Percentiles rank a stretch among this genome's conserved stretches.
These are phyloP conservation scores for Dolichotis patagonum DNA, from an alignment of 2,113 vertebrate genomes.

Conservation along the genomic window DNA sequence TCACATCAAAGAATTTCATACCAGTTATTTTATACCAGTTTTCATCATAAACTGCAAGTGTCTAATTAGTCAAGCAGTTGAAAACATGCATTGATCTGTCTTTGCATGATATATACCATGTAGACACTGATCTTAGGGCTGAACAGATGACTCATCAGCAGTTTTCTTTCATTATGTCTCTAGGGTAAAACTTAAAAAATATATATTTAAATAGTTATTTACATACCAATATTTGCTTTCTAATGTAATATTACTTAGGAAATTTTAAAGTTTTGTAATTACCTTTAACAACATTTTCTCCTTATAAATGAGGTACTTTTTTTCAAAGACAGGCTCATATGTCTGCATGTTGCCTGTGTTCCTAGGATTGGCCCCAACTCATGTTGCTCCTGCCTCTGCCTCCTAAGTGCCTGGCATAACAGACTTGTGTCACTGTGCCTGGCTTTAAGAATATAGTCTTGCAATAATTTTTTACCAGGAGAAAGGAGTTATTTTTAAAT, in stretches of 20 bases:
- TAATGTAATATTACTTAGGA: background rate
- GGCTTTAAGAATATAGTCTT: background rate
- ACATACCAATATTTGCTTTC: background rate
- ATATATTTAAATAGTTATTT: background rate
- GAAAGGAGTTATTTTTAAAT: background rate
- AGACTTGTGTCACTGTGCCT: background rate
- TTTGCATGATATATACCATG: background rate
- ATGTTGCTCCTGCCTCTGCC: background rate
- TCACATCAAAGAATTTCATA: background rate
- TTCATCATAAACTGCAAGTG: background rate
- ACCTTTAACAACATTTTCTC: background rate
- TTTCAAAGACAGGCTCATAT: background rate
- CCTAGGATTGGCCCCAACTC: background rate
- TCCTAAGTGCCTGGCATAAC: background rate
- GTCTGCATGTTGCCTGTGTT: too few species aligned
- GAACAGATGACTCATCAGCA: background rate
- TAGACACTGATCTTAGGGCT: background rate
- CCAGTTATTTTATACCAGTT: background rate
- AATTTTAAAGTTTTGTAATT: background rate
- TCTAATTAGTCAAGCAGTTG: background rate
- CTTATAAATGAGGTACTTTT: background rate
- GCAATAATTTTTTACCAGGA: background rate
- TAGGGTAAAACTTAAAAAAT: background rate
- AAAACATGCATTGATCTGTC: background rate
- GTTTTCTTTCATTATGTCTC: slow-evolving; percentile 21